A percentile compares a stretch with the other conserved stretches of the same genome.
phyloP scores from a whole-genome alignment of 2,888 invertebrate species.

The Napeogenes inachia region DNA sequence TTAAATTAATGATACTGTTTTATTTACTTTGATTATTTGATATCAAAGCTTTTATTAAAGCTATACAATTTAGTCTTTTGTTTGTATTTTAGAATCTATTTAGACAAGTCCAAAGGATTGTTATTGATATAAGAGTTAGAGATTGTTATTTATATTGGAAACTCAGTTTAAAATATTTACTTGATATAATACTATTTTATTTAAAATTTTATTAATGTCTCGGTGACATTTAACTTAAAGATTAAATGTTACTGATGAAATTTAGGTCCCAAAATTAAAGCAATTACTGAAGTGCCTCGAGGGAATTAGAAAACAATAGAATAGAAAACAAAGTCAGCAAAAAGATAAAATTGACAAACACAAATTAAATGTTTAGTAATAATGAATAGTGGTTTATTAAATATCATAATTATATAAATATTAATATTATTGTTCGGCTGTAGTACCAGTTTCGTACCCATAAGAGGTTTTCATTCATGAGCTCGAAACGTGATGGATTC shows the following conservation, averaged over 20 bases:
- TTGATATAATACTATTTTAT: background rate
- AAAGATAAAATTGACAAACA: background rate
- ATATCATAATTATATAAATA: background rate
- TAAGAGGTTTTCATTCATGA: too few relatives aligned
- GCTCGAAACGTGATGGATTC: too few relatives aligned
- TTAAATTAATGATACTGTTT: constrained; percentile 5
- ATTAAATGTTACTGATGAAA: constrained; percentile 23
- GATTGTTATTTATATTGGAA: background rate
- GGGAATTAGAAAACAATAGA: constrained; percentile 22
- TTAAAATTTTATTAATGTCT: constrained; percentile 5
- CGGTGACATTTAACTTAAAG: constrained; percentile 11
- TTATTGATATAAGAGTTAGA: background rate
- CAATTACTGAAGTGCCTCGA: constrained; percentile 16
- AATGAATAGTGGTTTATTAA: background rate
- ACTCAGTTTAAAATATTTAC: background rate
- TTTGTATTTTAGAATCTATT: constrained; percentile 3
- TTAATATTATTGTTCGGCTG: too few relatives aligned
- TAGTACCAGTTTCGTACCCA: too few relatives aligned
- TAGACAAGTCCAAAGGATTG: constrained; percentile 4
- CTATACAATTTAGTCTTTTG: background rate
- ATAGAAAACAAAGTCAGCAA: constrained; percentile 9
- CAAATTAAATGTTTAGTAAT: background rate
- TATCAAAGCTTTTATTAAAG: background rate
- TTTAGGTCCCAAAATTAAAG: constrained; percentile 13
- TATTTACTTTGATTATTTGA: constrained; percentile 4